A percentile compares a stretch with the other conserved stretches of the same genome.
Conservation (phyloP, 2,888 invertebrate genomes). For the Allophyes oxyacanthae region DNA sequence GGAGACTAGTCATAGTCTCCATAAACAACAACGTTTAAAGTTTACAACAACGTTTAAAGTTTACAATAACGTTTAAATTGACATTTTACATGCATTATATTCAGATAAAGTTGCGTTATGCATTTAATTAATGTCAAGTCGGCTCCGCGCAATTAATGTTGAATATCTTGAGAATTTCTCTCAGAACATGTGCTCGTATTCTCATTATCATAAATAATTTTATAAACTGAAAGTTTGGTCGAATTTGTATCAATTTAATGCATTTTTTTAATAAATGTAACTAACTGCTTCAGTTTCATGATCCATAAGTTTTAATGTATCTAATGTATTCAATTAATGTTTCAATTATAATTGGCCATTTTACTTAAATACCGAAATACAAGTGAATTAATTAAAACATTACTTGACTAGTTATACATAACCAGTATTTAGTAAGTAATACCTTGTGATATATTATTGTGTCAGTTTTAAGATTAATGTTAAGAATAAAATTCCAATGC, state of each 20-base stretch:
- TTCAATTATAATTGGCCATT: conserved; percentile 14
- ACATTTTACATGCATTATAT: conserved; percentile 22
- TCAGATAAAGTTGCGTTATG: conserved; percentile 25
- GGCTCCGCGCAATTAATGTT: too few relatives aligned
- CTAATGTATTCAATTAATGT: conserved; percentile 21
- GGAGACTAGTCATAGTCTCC: conserved; percentile 50
- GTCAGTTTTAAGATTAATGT: conserved; percentile 45
- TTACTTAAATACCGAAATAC: conserved; percentile 17
- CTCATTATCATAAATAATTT: neutral
- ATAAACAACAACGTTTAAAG: too few relatives aligned
- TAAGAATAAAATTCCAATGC: conserved; percentile 77
- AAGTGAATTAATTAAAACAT: conserved; percentile 6
- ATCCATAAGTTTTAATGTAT: conserved; percentile 22
- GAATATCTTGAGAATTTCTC: too few relatives aligned
- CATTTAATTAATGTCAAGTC: too few relatives aligned
- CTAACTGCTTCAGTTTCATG: conserved; percentile 25
- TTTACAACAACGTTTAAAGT: too few relatives aligned
- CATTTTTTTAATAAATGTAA: conserved; percentile 32
- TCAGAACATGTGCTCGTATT: conserved; percentile 5
- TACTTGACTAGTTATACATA: conserved; percentile 20
- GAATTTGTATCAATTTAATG: conserved; percentile 20
- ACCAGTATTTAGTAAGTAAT: conserved; percentile 38
- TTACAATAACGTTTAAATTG: too few relatives aligned
- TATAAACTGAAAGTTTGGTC: conserved; percentile 31
- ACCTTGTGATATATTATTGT: conserved; percentile 51